A percentile compares a stretch with the other conserved stretches of the same genome.
Conservation (phyloP, 2,113 vertebrate species). For the Entomyzon cyanotis region DNA sequence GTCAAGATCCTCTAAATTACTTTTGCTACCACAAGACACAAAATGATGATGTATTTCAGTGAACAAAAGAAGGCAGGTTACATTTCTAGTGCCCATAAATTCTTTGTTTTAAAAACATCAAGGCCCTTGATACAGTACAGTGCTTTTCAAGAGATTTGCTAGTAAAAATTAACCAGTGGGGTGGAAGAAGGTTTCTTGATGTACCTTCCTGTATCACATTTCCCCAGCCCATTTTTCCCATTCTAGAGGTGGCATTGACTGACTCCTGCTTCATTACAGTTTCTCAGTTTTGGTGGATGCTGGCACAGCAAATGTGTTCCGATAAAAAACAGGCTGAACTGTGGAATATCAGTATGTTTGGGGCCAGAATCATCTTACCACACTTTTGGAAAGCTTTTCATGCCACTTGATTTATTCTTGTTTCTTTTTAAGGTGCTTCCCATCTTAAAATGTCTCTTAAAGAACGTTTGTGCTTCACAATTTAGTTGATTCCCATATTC, state of each 20-base stretch:
- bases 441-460: background rate
- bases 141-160: conserved; percentile 41
- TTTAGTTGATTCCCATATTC: background rate
- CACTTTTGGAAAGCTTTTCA: background rate
- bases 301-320: background rate
- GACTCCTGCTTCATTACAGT: background rate
- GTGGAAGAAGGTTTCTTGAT: background rate
- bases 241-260: background rate
- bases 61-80: conserved; percentile 63
- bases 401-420: background rate
- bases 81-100: conserved; percentile 57
- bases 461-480: background rate
- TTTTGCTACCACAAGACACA: conserved; percentile 58
- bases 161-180: conserved; percentile 38
- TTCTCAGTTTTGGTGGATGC: background rate
- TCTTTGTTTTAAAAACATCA: conserved; percentile 73
- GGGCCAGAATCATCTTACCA: background rate
- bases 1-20: conserved; percentile 69
- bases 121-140: conserved; percentile 36
- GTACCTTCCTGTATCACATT: background rate
- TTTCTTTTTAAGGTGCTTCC: background rate
- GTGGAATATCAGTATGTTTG: background rate
- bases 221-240: background rate
- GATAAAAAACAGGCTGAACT: background rate
- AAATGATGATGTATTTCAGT: conserved; percentile 69